Evolutionary conservation across 2,888 invertebrate species (phyloP).

Genomic region (Eurois occulta): DNA sequence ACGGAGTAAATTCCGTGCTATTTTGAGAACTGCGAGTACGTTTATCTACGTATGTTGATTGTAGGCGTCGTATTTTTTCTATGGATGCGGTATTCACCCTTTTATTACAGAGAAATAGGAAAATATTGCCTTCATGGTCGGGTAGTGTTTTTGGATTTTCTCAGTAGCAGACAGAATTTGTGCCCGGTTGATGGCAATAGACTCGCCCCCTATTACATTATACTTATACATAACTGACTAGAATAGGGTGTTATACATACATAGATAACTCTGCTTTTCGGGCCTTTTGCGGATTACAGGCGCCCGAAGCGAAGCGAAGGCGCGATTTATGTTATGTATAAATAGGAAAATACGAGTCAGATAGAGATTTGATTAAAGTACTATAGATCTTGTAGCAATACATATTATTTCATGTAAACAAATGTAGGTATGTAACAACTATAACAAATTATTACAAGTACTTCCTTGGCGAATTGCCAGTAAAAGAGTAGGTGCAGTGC

Average conservation of each 20-base stretch:
- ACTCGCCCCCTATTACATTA: background rate
- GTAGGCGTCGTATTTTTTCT: conserved; percentile 33
- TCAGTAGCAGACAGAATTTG: background rate
- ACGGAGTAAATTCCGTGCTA: conserved; percentile 48
- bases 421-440: background rate
- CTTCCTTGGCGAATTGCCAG: conserved; percentile 19
- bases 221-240: too few relatives aligned
- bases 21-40: conserved; percentile 39
- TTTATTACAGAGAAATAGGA: conserved; percentile 11
- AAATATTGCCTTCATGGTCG: background rate
- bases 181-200: background rate
- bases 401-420: background rate
- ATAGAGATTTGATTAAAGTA: background rate
- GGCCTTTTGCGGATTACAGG: background rate
- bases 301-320: background rate
- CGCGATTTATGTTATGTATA: background rate
- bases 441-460: background rate
- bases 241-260: background rate
- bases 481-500: conserved; percentile 8
- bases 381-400: background rate
- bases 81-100: conserved; percentile 17
- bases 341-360: background rate
- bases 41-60: conserved; percentile 28
- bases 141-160: background rate
- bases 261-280: background rate